These are phyloP conservation scores for Cheilosia impressa DNA, from an alignment of 2,888 invertebrate species.

Conservation along the genomic window DNA sequence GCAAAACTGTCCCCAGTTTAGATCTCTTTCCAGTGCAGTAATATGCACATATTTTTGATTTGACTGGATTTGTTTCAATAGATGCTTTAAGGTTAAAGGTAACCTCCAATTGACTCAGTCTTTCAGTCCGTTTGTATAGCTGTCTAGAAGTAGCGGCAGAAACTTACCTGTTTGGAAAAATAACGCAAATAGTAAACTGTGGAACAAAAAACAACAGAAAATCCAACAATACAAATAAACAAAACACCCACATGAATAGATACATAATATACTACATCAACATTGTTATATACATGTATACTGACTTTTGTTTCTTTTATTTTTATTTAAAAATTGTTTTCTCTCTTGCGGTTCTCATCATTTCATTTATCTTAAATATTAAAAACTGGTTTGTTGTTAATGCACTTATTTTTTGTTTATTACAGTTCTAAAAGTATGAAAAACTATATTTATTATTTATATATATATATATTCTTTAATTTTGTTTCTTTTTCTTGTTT, in stretches of 20 bases:
- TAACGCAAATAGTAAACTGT: neutral
- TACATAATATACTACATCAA: constrained; percentile 59
- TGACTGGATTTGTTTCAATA: too few species aligned
- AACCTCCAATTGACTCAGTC: too few species aligned
- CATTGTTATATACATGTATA: constrained; percentile 65
- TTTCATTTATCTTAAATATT: constrained; percentile 55
- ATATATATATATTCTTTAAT: constrained; percentile 65
- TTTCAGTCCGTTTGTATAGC: too few species aligned
- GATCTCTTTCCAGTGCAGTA: too few species aligned
- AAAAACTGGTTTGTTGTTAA: constrained; percentile 74
- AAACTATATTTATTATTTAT: constrained; percentile 75
- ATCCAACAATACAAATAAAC: neutral
- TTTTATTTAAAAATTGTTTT: constrained; percentile 72
- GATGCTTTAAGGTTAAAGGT: too few species aligned
- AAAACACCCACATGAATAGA: constrained; percentile 36
- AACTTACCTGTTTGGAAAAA: too few species aligned
- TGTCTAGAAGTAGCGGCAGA: too few species aligned
- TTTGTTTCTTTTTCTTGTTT: constrained; percentile 11
- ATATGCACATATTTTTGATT: too few species aligned
- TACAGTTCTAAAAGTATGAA: constrained; percentile 74
- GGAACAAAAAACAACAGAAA: neutral
- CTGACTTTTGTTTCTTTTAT: constrained; percentile 58
- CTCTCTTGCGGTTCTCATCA: constrained; percentile 42
- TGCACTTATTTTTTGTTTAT: constrained; percentile 74
- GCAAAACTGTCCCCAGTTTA: too few species aligned